Percentiles rank a stretch among this genome's conserved stretches.
phyloP scores from a whole-genome alignment of 2,888 invertebrate genomes.

The Drosophila sordidapex region DNA sequence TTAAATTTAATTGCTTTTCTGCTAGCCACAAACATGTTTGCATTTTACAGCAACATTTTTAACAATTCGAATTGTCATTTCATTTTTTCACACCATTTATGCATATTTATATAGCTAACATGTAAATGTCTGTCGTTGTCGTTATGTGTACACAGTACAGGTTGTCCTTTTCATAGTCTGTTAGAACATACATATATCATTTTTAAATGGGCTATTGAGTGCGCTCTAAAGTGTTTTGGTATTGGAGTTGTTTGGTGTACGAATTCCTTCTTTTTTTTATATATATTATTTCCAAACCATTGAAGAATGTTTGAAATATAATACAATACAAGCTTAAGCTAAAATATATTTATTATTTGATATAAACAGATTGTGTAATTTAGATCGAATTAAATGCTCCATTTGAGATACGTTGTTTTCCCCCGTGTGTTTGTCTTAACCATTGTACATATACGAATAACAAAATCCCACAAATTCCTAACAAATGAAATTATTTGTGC shows the following conservation, averaged over 20 bases:
- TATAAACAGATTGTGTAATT: constrained; percentile 1
- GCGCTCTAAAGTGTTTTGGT: not conserved
- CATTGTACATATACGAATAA: constrained; percentile 31
- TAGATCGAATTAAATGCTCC: constrained; percentile 26
- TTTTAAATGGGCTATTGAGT: not conserved
- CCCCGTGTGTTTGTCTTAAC: constrained; percentile 25
- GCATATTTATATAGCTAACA: constrained; percentile 50
- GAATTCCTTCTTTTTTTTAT: not conserved
- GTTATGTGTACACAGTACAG: constrained; percentile 26
- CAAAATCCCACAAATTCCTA: constrained; percentile 36
- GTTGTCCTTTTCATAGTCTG: constrained; percentile 11
- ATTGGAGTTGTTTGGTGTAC: constrained; percentile 6
- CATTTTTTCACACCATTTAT: constrained; percentile 13
- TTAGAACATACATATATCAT: constrained; percentile 4
- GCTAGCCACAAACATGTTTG: constrained; percentile 58
- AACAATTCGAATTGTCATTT: constrained; percentile 28
- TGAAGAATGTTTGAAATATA: not conserved
- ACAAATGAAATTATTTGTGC: constrained; percentile 36
- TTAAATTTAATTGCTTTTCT: constrained; percentile 42
- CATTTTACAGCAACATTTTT: constrained; percentile 51
- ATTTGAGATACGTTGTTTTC: constrained; percentile 37
- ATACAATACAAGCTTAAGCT: not conserved
- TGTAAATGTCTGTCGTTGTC: constrained; percentile 36
- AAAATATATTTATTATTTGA: not conserved
- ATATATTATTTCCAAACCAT: not conserved